Conservation (phyloP, 2,888 invertebrate species). For the Athalia cordata region DNA sequence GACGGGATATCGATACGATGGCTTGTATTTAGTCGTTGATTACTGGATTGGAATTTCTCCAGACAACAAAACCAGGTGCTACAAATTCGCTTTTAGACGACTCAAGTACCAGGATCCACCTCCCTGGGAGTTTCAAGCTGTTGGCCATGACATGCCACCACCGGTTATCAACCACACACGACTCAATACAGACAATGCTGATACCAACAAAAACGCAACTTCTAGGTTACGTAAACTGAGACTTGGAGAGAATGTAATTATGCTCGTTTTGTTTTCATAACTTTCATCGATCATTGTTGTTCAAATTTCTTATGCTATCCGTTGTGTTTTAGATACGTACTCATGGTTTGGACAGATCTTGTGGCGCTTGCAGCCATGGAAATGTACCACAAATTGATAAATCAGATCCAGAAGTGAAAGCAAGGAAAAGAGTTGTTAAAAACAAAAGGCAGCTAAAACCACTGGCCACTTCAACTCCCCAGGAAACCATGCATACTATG, state of each 20-base stretch:
- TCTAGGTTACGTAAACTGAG: too few species aligned
- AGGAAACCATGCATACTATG: background rate
- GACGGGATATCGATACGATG: conserved; percentile 70
- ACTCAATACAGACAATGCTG: too few species aligned
- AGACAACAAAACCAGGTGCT: conserved; percentile 54
- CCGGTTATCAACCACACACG: background rate
- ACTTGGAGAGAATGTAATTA: too few species aligned
- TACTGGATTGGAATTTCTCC: conserved; percentile 64
- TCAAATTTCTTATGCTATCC: too few species aligned
- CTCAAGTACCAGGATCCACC: conserved; percentile 60
- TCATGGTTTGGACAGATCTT: too few species aligned
- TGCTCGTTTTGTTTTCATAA: too few species aligned
- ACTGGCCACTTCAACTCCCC: background rate
- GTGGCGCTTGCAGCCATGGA: too few species aligned
- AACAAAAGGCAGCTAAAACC: background rate
- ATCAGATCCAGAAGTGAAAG: too few species aligned
- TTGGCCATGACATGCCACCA: background rate
- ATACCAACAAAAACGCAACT: too few species aligned
- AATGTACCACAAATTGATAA: too few species aligned
- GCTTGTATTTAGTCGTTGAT: conserved; percentile 63
- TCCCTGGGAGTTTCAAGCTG: conserved; percentile 53
- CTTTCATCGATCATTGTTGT: too few species aligned
- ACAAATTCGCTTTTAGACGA: conserved; percentile 65
- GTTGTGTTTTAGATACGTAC: too few species aligned
- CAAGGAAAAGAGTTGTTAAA: background rate